Evolutionary conservation across 2,113 vertebrate species (phyloP), one percentile per base, ranked within the genome.

Genomic region (Euleptes europaea): DNA sequence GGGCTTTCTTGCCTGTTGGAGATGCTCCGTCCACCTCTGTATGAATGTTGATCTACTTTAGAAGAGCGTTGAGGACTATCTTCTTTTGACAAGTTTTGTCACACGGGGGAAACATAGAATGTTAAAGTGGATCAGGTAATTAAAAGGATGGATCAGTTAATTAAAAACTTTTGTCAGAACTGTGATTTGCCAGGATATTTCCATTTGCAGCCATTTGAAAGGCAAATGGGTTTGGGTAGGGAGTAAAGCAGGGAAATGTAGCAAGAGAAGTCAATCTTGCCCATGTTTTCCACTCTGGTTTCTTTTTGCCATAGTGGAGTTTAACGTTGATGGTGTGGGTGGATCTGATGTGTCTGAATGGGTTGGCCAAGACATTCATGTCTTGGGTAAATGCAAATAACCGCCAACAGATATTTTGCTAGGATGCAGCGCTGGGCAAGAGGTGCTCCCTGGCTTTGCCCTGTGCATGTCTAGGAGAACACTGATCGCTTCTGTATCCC

Each of bases 21-120:
- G 3, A 1, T 69, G 81, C 28, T 69, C 79, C 60, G 44, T 19
- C 80, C 0, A 2, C 15, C 1, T 0, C 11, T 0, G 0, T 0
- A 35, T 65, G 63, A 35, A 40, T 5, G 26, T 35, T 28, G 0
- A 0, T 5, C 1, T 13, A 23, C 9, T 15, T 44, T 63, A 42
- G 3, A 19, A 40, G 33, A 15, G 11, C 31, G 1, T 28, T 78
- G 44, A 70, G 1, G 0, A 4, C 5, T 3, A 5, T 44, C 70
- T 12, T 1, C 11, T 83, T 70, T 35, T 7, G 1, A 4, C 17
- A 1, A n/a, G 26, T 33, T 0, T 9, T 9, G 0, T 12, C 42
- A 1, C n/a, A 35, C 3, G 65, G 85, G 72, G 86, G 89, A 74
- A 0, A 0, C 0, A 0, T 14, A 9, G 14, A 15, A 47, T 17